These are phyloP conservation scores for Melanogrammus aeglefinus DNA, from an alignment of 2,797 vertebrate species.

Conservation along the genomic window DNA sequence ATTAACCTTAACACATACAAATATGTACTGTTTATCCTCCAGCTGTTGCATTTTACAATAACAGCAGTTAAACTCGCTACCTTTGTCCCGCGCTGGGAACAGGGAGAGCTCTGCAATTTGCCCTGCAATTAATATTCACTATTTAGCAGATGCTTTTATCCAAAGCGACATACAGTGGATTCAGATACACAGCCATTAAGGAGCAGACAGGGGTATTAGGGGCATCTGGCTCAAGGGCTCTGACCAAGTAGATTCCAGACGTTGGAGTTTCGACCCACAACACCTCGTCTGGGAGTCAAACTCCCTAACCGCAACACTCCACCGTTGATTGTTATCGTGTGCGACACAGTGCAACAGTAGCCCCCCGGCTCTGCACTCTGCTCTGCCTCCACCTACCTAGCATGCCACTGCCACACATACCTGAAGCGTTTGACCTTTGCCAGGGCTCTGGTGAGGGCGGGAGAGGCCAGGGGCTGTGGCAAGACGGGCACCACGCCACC, in stretches of 20 bases:
- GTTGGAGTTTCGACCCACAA: background rate
- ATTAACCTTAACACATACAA: background rate
- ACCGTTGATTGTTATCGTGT: background rate
- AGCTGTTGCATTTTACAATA: background rate
- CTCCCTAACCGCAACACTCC: no score
- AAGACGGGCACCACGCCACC: background rate
- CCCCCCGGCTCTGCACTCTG: background rate
- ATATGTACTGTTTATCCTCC: background rate
- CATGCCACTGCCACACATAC: background rate
- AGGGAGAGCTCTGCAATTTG: background rate
- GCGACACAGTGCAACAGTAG: background rate
- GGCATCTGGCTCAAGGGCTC: background rate
- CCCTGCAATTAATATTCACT: background rate
- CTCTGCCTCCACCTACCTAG: background rate
- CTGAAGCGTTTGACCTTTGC: constrained; percentile 2
- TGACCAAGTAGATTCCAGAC: background rate
- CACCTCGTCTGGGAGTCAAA: background rate
- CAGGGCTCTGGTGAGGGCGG: background rate
- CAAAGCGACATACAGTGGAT: background rate
- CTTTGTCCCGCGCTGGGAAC: background rate
- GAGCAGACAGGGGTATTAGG: background rate
- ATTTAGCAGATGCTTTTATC: background rate
- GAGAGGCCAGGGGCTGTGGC: background rate
- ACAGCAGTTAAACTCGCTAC: background rate
- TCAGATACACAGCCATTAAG: background rate